Conservation (phyloP, 2,113 vertebrate genomes). For the Centropus bengalensis region DNA sequence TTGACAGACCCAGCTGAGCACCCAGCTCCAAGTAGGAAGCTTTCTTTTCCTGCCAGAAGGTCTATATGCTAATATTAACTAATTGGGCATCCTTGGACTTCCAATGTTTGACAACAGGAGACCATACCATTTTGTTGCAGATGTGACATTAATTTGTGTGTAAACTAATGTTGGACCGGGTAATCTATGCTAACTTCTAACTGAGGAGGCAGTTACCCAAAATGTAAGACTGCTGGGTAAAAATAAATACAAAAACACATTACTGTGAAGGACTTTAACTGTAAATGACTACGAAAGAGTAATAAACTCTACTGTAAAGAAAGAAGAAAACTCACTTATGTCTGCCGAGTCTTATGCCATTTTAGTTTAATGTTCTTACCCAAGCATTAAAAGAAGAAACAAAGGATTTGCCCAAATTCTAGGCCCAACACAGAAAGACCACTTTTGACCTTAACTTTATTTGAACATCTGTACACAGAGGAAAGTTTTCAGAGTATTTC, state of each 20-base stretch:
- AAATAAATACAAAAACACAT: neutral
- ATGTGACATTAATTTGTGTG: constrained; percentile 77
- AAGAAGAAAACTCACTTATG: neutral
- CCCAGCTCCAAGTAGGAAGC: constrained; percentile 67
- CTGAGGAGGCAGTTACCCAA: constrained; percentile 5
- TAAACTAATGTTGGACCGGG: constrained; percentile 52
- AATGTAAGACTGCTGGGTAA: neutral
- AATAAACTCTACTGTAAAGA: neutral
- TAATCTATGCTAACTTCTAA: constrained; percentile 55
- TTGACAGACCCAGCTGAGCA: constrained; percentile 76
- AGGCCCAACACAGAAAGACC: neutral
- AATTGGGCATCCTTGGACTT: constrained; percentile 79
- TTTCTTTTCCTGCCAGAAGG: constrained; percentile 77
- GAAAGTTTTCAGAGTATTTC: neutral
- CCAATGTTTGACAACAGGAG: constrained; percentile 73
- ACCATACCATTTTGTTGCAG: constrained; percentile 75
- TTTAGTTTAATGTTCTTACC: neutral
- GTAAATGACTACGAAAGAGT: neutral
- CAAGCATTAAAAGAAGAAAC: neutral
- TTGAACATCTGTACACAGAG: neutral
- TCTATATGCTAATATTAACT: constrained; percentile 82
- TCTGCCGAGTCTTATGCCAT: neutral
- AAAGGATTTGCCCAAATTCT: neutral
- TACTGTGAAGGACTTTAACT: neutral
- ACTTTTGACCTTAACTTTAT: neutral